Evolutionary conservation across 2,888 invertebrate species (phyloP), one percentile per base, ranked within the genome.

Genomic region (Eilema depressum): DNA sequence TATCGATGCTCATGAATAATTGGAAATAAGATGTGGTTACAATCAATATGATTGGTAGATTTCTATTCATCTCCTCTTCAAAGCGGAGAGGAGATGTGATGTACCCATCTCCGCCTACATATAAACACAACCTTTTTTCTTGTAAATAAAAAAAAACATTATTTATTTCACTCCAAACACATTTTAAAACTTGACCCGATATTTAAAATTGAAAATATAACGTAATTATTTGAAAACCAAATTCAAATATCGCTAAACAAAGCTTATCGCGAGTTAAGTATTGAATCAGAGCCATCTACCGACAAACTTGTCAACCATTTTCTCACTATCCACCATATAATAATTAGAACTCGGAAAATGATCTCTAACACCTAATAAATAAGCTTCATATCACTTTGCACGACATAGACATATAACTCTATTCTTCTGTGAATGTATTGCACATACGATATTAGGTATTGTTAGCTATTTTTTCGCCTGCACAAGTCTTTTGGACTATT

Each of bases 381-480:
- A 61, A 61, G 30, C 61, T 61, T 61, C 8, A 30, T 53, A 53
- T 53, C 53, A n/a, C 20, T 53, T 53, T 53, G 53, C 53, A n/a
- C 53, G 10, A 53, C 53, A 53, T 53, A 53, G 53, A 53, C 53
- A 53, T 53, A 53, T n/a, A 53, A n/a, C n/a, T n/a, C n/a, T n/a
- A n/a, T 41, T 41, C 41, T 41, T 53, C 53, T 53, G 53, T n/a
- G 17, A 17, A 59, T 5, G 25, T 59, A 59, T 59, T 59, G 26
- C 59, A 59, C 59, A 17, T 12, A 26, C 25, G n/a, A 20, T 28
- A 30, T 17, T 25, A 28, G n/a, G 33, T 17, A 33, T 17, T 65
- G 17, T 56, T 25, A 33, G 56, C 53, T 65, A 65, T 56, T 65
- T 56, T 17, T 65, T 61, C 33, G 33, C 30, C 41, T 66, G 41